Conservation (phyloP, 2,888 invertebrate genomes). For the Nephrotoma guestfalica region DNA sequence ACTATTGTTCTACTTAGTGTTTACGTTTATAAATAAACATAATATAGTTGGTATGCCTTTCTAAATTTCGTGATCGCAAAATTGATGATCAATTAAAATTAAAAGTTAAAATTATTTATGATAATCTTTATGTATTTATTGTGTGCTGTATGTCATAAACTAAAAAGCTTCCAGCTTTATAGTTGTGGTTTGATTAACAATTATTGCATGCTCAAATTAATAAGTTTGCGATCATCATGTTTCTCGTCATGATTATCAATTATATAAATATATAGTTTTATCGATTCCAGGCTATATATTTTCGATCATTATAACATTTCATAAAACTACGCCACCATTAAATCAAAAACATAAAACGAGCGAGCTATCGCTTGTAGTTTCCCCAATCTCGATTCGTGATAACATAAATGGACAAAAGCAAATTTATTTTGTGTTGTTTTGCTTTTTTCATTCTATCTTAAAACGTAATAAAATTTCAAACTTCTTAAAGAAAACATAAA, state of each 20-base stretch:
- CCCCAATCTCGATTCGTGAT: neutral
- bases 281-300: neutral
- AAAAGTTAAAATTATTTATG: neutral
- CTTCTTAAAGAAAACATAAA: neutral
- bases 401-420: neutral
- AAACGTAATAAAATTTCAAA: neutral
- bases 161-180: neutral
- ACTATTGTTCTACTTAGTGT: too few relatives aligned
- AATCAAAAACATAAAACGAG: neutral
- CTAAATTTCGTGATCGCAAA: neutral
- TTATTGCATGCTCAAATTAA: neutral
- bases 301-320: neutral
- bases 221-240: neutral
- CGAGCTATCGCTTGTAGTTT: neutral
- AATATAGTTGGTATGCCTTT: neutral
- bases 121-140: neutral
- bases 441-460: neutral
- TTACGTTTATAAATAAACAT: neutral
- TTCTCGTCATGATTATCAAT: neutral
- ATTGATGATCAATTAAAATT: neutral
- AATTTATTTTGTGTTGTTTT: neutral
- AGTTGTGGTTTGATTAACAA: neutral
- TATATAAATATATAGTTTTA: neutral
- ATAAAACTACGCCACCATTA: neutral
- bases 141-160: neutral